phyloP scores from a whole-genome alignment of 2,888 invertebrate species.

The Phymatocera aterrima region DNA sequence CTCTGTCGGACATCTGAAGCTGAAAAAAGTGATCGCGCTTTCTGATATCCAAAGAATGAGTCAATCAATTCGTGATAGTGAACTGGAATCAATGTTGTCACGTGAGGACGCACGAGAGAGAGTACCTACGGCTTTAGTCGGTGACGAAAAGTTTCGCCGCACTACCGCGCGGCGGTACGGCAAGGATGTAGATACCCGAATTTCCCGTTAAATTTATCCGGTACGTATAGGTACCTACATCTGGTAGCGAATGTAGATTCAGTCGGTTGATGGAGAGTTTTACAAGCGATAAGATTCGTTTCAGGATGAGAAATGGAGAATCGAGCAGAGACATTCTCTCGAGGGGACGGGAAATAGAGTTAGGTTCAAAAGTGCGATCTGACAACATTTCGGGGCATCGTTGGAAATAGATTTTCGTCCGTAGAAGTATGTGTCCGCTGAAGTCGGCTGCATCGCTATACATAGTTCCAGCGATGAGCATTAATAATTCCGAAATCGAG shows the following conservation, averaged over 20 bases:
- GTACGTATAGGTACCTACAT: too few species aligned
- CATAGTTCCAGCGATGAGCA: too few species aligned
- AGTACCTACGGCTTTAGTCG: too few species aligned
- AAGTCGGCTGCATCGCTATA: not conserved
- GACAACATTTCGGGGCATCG: not conserved
- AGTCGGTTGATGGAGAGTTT: not conserved
- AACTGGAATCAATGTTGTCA: too few species aligned
- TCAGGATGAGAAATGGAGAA: not conserved
- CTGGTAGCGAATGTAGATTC: not conserved
- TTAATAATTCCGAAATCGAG: not conserved
- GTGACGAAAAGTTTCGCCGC: too few species aligned
- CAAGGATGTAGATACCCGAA: not conserved
- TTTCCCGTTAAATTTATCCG: not conserved
- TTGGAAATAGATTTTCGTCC: constrained; percentile 33
- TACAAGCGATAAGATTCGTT: constrained; percentile 32
- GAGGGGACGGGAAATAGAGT: not conserved
- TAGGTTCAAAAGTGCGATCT: not conserved
- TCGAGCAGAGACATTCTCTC: constrained; percentile 15
- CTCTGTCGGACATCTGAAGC: too few species aligned
- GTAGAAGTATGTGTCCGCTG: not conserved
- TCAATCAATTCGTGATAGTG: too few species aligned
- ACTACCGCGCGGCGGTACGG: too few species aligned
- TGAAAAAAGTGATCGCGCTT: too few species aligned
- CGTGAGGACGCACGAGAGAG: too few species aligned
- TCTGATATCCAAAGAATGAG: too few species aligned